These are phyloP conservation scores for Ascidia mentula DNA, from an alignment of 23 tunicate species.

Conservation along the genomic window DNA sequence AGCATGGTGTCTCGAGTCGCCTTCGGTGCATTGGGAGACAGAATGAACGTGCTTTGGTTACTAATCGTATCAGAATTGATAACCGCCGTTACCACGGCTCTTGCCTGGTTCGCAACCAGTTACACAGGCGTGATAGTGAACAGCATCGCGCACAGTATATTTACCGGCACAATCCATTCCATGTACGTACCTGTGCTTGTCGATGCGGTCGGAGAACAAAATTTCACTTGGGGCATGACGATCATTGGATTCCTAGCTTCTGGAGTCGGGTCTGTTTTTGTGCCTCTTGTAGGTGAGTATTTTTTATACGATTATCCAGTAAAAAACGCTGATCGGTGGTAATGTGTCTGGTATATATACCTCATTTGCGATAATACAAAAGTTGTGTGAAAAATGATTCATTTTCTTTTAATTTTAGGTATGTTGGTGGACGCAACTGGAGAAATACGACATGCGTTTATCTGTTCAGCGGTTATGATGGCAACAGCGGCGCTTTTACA, in stretches of 20 bases:
- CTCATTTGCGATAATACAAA: no score
- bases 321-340: no score
- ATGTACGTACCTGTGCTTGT: constrained; percentile 11
- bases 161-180: constrained; percentile 2
- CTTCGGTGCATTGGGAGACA: constrained; percentile 28
- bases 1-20: constrained; percentile 13
- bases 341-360: no score
- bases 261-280: constrained; percentile 13
- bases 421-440: constrained; percentile 7
- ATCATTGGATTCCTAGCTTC: constrained; percentile 19
- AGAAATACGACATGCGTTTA: background rate
- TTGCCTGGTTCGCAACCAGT: constrained; percentile 8
- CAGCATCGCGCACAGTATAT: background rate
- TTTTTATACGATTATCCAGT: no score
- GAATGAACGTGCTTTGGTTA: background rate
- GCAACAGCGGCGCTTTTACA: background rate
- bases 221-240: constrained; percentile 29
- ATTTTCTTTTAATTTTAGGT: background rate
- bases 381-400: no score
- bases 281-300: constrained; percentile 23
- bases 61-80: constrained; percentile 6
- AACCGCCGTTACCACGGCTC: background rate
- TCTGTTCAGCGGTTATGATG: background rate
- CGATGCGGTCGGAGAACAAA: constrained; percentile 12
- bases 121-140: background rate